Conservation (phyloP, 2,113 vertebrate genomes). For the Sinocyclocheilus rhinocerous region DNA sequence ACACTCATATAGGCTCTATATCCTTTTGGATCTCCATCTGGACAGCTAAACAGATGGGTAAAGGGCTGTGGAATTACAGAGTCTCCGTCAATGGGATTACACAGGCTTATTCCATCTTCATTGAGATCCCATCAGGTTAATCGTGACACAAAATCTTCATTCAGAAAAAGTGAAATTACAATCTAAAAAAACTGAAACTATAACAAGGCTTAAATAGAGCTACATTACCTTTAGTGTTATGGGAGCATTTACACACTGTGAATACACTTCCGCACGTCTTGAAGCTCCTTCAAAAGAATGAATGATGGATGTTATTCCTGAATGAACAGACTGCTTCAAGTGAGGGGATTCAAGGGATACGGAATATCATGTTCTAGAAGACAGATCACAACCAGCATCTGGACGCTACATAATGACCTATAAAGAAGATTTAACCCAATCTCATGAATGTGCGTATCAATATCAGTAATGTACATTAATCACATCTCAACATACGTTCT, state of each 20-base stretch:
- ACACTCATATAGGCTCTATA: background rate
- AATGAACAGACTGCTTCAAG: background rate
- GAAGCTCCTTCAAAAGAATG: conserved; percentile 46
- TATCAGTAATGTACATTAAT: too few species aligned
- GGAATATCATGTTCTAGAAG: background rate
- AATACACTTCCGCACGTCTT: background rate
- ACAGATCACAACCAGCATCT: background rate
- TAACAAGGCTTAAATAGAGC: background rate
- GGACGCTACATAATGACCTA: background rate
- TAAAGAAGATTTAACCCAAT: too few species aligned
- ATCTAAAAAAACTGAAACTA: background rate
- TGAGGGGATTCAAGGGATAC: background rate
- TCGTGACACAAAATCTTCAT: conserved; percentile 54
- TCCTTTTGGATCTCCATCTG: background rate
- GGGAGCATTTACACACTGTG: conserved; percentile 10
- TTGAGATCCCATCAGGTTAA: conserved; percentile 51
- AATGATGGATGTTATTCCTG: conserved; percentile 25
- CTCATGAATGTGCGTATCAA: too few species aligned
- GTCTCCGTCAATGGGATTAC: conserved; percentile 59
- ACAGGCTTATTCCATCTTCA: conserved; percentile 12
- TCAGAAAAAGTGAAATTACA: conserved; percentile 52
- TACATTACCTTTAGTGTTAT: background rate
- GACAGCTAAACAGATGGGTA: background rate
- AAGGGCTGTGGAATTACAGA: conserved; percentile 56
- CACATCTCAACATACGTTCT: too few species aligned